A percentile compares a stretch with the other conserved stretches of the same genome.
Conservation (phyloP, 2,797 vertebrate species). For the Falco peregrinus region DNA sequence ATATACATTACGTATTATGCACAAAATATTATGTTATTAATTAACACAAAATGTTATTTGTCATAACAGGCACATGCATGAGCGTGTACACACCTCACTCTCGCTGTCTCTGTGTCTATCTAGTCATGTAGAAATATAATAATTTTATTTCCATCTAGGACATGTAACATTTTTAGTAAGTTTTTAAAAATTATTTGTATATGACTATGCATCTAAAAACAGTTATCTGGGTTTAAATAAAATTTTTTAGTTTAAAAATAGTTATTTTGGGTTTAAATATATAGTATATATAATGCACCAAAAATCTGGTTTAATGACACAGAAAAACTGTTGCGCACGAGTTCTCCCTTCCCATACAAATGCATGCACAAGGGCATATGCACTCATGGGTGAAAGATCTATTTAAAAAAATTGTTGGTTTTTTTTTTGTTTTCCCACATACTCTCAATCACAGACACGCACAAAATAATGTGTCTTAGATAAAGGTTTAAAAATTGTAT, state of each 20-base stretch:
- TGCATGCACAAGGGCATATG: neutral
- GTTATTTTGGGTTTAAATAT: neutral
- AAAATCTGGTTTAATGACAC: neutral
- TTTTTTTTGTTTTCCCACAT: neutral
- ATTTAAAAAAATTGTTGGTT: neutral
- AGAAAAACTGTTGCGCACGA: accelerated
- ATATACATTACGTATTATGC: accelerated
- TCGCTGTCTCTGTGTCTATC: neutral
- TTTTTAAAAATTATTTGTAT: neutral
- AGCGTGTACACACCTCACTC: too few relatives aligned
- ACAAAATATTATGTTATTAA: too few relatives aligned
- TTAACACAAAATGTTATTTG: too few relatives aligned
- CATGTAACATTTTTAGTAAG: neutral
- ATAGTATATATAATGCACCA: neutral
- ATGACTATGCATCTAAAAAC: neutral
- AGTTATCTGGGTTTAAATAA: neutral
- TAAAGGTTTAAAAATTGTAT: neutral
- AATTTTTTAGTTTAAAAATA: too few relatives aligned
- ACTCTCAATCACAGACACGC: neutral
- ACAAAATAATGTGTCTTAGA: neutral
- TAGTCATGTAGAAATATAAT: neutral
- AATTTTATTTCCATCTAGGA: neutral
- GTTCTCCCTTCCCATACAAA: neutral
- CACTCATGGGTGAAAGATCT: neutral
- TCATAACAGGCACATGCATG: neutral